These are phyloP conservation scores for Nephrocerus scutellatus DNA, from an alignment of 2,888 invertebrate genomes.

Conservation along the genomic window DNA sequence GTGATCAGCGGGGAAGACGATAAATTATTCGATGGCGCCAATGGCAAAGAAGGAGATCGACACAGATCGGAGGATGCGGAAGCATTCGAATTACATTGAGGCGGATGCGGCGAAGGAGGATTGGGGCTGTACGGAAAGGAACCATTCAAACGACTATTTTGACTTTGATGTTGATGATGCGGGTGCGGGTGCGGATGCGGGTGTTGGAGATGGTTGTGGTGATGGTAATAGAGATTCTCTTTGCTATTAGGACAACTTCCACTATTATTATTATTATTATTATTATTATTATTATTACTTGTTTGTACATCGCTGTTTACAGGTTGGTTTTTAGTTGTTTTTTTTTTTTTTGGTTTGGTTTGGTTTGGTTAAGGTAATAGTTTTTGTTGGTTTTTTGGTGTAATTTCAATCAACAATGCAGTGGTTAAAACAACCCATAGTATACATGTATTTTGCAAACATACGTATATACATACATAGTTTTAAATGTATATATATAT, in stretches of 20 bases:
- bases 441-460: conserved; percentile 39
- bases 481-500: conserved; percentile 33
- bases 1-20: neutral
- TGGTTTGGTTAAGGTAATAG: conserved; percentile 26
- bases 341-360: conserved; percentile 23
- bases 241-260: conserved; percentile 45
- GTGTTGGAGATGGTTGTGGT: conserved; percentile 29
- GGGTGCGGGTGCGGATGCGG: conserved; percentile 5
- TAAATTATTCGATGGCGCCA: conserved; percentile 6
- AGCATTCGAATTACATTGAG: conserved; percentile 12
- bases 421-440: conserved; percentile 25
- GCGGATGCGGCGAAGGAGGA: conserved; percentile 17
- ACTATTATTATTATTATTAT: conserved; percentile 32
- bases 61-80: no score
- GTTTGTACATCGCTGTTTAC: conserved; percentile 46
- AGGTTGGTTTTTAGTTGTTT: conserved; percentile 7
- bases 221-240: conserved; percentile 35
- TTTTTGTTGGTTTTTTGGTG: conserved; percentile 28
- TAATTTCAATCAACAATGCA: no score
- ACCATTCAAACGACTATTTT: neutral
- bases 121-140: conserved; percentile 22
- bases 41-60: conserved; percentile 10
- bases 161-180: neutral
- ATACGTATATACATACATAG: conserved; percentile 20
- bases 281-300: conserved; percentile 39